phyloP scores from a whole-genome alignment of 2,797 vertebrate species.

The Sarcophilus harrisii region DNA sequence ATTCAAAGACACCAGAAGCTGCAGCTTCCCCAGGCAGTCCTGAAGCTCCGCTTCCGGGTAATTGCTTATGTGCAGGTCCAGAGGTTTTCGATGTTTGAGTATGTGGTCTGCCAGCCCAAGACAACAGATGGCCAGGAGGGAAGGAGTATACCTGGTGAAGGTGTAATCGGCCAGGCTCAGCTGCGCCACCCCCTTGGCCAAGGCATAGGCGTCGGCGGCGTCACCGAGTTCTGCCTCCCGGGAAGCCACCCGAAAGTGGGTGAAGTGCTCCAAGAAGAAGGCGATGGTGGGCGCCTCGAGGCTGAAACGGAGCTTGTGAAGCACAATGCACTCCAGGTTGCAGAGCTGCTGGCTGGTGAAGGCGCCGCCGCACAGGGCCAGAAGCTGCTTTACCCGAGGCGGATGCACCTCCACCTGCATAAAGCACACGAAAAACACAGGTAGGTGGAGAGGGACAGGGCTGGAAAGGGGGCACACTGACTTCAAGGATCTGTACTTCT shows the following conservation, averaged over 20 bases:
- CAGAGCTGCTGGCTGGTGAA: conserved; percentile 94
- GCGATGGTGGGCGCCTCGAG: conserved; percentile 91
- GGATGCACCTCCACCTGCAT: conserved; percentile 93
- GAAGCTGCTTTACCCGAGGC: conserved; percentile 91
- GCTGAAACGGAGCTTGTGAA: conserved; percentile 91
- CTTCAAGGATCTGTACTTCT: background rate
- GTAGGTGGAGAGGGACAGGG: background rate
- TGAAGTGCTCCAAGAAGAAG: conserved; percentile 95
- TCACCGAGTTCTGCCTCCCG: conserved; percentile 56
- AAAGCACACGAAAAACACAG: background rate
- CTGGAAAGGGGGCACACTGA: background rate
- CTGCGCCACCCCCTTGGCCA: conserved; percentile 90
- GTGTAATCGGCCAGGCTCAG: conserved; percentile 95
- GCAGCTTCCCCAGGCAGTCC: conserved; percentile 90
- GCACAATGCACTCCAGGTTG: conserved; percentile 94
- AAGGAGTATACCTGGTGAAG: conserved; percentile 91
- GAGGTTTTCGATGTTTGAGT: conserved; percentile 71
- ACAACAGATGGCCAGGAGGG: conserved; percentile 90
- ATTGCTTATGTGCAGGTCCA: conserved; percentile 77
- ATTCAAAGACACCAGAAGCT: conserved; percentile 91
- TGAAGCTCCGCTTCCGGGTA: conserved; percentile 80
- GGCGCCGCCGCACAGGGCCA: conserved; percentile 91
- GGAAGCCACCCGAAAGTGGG: conserved; percentile 74
- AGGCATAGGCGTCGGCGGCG: conserved; percentile 78
- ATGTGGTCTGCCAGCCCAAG: conserved; percentile 89